phyloP scores from a whole-genome alignment of 2,797 vertebrate species.

The Petrocephalus sullivani region DNA sequence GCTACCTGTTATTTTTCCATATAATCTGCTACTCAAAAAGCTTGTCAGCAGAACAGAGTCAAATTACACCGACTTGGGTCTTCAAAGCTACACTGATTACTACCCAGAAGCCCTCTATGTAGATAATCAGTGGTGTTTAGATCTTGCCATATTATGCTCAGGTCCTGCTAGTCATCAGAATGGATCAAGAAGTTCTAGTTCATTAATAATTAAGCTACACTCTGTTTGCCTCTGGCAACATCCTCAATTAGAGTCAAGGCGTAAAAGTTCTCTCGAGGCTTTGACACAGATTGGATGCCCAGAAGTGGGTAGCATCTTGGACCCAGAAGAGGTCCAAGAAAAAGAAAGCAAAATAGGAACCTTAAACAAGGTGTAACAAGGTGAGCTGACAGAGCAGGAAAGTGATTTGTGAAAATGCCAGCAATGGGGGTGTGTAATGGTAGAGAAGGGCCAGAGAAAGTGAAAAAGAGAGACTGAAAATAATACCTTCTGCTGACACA shows the following conservation, averaged over 20 bases:
- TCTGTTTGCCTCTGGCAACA: constrained; percentile 44
- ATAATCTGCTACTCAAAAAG: not conserved
- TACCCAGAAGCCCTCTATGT: constrained; percentile 38
- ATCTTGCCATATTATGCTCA: constrained; percentile 39
- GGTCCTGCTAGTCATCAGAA: constrained; percentile 52
- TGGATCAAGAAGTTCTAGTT: constrained; percentile 42
- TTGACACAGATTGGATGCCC: constrained; percentile 55
- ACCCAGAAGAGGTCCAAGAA: constrained; percentile 58
- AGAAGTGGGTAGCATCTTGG: constrained; percentile 59
- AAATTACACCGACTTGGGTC: not conserved
- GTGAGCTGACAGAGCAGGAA: constrained; percentile 28
- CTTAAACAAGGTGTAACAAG: constrained; percentile 51
- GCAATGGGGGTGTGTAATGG: not conserved
- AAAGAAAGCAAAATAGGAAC: constrained; percentile 51
- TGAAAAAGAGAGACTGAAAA: constrained; percentile 49
- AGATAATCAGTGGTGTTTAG: constrained; percentile 48
- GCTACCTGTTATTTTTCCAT: not conserved
- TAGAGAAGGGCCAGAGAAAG: constrained; percentile 52
- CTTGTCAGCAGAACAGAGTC: not conserved
- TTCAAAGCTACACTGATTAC: constrained; percentile 25
- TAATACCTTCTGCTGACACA: constrained; percentile 43
- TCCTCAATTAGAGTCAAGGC: constrained; percentile 45
- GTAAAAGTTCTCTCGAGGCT: constrained; percentile 63
- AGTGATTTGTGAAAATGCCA: constrained; percentile 15
- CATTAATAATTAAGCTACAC: constrained; percentile 60